Evolutionary conservation across 2,888 invertebrate species (phyloP).

Genomic region (Calameuta idolon): DNA sequence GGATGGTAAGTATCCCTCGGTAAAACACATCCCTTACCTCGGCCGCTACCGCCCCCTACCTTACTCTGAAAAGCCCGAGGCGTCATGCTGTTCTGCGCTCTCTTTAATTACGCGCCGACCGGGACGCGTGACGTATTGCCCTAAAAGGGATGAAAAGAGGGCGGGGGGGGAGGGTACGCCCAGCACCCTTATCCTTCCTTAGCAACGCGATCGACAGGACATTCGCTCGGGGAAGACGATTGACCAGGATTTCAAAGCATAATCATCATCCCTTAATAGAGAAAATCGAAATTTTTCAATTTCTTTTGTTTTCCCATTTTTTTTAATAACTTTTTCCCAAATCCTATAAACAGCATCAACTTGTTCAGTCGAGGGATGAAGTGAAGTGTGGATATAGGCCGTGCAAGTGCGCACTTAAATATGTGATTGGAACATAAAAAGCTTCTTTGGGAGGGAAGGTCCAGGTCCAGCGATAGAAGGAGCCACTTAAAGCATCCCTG

Average conservation of each 20-base stretch:
- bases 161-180: not conserved
- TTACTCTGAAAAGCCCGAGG: slow-evolving; percentile 52
- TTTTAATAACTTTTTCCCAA: not conserved
- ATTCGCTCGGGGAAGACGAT: not conserved
- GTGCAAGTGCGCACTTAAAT: slow-evolving; percentile 34
- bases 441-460: slow-evolving; percentile 37
- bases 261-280: not conserved
- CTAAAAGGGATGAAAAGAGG: slow-evolving; percentile 42
- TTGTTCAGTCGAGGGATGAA: not conserved
- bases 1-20: slow-evolving; percentile 66
- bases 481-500: slow-evolving; percentile 50
- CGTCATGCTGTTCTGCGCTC: slow-evolving; percentile 64
- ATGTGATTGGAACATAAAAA: slow-evolving; percentile 50
- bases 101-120: slow-evolving; percentile 64
- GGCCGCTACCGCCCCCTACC: slow-evolving; percentile 40
- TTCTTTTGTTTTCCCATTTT: not conserved
- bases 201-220: not conserved
- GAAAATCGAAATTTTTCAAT: not conserved
- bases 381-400: not conserved
- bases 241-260: not conserved
- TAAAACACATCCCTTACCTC: slow-evolving; percentile 64
- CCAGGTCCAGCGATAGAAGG: slow-evolving; percentile 27
- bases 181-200: not conserved
- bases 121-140: slow-evolving; percentile 58
- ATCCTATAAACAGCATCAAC: not conserved